A percentile compares a stretch with the other conserved stretches of the same genome.
phyloP scores from a whole-genome alignment of 2,888 invertebrate genomes.

The Lasioglossum lativentre region DNA sequence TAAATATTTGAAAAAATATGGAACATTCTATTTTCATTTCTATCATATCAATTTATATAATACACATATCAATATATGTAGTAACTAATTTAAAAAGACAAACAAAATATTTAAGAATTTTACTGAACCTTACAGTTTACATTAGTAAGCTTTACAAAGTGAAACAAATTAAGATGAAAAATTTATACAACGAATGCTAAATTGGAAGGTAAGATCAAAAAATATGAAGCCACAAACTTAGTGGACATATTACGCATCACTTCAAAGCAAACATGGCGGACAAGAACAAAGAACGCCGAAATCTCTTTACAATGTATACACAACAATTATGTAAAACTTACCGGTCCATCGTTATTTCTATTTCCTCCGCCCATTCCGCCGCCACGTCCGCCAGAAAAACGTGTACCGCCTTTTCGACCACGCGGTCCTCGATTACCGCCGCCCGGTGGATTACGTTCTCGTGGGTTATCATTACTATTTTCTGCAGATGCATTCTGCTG shows the following conservation, averaged over 20 bases:
- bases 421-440: constrained; percentile 78
- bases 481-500: constrained; percentile 72
- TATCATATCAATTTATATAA: background rate
- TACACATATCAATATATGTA: no score
- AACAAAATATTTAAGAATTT: background rate
- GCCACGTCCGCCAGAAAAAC: constrained; percentile 80
- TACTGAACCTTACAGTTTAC: background rate
- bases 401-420: constrained; percentile 77
- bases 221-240: background rate
- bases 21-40: background rate
- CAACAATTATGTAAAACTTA: constrained; percentile 48
- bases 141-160: background rate
- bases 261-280: constrained; percentile 54
- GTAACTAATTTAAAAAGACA: background rate
- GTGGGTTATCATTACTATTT: constrained; percentile 75
- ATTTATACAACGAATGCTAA: background rate
- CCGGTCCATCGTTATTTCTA: constrained; percentile 73
- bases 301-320: background rate
- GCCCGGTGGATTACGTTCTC: constrained; percentile 72
- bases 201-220: background rate
- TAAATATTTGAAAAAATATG: background rate
- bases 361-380: constrained; percentile 73
- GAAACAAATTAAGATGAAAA: background rate
- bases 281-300: background rate
- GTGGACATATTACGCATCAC: constrained; percentile 40